phyloP scores from a whole-genome alignment of 2,113 vertebrate species.

The Dendrocopos noguchii region DNA sequence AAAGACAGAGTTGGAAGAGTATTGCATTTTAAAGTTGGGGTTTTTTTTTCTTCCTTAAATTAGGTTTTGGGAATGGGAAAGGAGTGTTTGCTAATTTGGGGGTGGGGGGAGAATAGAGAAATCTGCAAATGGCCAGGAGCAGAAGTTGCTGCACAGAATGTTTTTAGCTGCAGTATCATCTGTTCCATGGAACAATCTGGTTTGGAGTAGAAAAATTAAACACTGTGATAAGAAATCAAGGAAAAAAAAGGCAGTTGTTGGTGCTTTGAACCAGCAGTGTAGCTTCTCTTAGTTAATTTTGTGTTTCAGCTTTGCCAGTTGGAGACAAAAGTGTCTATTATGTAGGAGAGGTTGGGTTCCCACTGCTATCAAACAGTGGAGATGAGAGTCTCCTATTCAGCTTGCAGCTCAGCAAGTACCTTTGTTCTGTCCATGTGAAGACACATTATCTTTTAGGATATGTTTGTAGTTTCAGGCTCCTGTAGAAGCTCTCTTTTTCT shows the following conservation, averaged over 20 bases:
- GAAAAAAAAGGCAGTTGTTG: neutral
- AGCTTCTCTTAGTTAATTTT: neutral
- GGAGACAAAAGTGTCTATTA: neutral
- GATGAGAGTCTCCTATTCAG: neutral
- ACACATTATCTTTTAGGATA: neutral
- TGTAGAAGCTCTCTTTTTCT: neutral
- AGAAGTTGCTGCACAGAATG: neutral
- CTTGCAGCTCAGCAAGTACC: neutral
- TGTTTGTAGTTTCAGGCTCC: neutral
- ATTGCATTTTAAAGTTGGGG: neutral
- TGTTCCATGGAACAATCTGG: neutral
- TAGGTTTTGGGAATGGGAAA: neutral
- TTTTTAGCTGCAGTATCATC: neutral
- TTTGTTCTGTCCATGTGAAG: neutral
- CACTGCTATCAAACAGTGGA: neutral
- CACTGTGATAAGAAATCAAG: neutral
- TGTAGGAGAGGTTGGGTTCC: neutral
- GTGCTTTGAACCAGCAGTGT: neutral
- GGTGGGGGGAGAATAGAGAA: accelerated
- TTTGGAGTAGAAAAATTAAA: neutral
- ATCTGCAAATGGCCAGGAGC: neutral
- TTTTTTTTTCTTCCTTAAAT: neutral
- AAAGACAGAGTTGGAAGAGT: conserved; percentile 43
- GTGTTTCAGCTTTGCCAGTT: neutral
- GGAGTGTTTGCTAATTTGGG: neutral